Evolutionary conservation across 1,140 invertebrate species (phyloP).

Genomic region (Zaprionus vittiger): DNA sequence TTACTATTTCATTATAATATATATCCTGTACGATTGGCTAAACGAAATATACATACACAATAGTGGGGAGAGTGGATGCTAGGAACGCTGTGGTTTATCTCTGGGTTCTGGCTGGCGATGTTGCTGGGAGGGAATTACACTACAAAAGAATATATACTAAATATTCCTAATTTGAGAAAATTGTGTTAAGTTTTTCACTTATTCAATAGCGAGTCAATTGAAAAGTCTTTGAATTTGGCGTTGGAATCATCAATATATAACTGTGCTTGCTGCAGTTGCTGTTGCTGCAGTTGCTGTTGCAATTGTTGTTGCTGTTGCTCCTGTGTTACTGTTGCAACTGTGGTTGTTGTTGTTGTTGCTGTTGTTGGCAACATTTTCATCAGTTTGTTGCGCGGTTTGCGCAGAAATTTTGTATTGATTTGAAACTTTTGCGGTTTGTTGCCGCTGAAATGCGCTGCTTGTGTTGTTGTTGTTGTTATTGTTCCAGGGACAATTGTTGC

Average conservation of each 20-base stretch:
- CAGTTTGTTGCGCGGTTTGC: slow-evolving; percentile 78
- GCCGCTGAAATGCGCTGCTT: slow-evolving; percentile 18
- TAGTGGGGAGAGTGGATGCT: slow-evolving; percentile 33
- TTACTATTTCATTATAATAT: slow-evolving; percentile 42
- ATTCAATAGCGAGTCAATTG: slow-evolving; percentile 83
- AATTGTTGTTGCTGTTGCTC: slow-evolving; percentile 15
- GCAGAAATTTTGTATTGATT: slow-evolving; percentile 81
- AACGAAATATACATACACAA: slow-evolving; percentile 53
- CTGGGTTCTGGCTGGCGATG: slow-evolving; percentile 22
- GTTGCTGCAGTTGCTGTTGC: slow-evolving; percentile 24
- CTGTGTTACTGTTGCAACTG: slow-evolving; percentile 18
- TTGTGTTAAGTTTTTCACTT: slow-evolving; percentile 49
- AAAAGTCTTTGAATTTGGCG: slow-evolving; percentile 84
- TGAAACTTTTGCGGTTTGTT: slow-evolving; percentile 76
- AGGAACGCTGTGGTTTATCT: slow-evolving; percentile 62
- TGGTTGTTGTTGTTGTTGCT: slow-evolving; percentile 1
- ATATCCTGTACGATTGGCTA: slow-evolving; percentile 60
- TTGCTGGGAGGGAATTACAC: slow-evolving; percentile 50
- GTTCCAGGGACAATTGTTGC: background rate
- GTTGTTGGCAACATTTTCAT: slow-evolving; percentile 60
- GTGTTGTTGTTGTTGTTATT: slow-evolving; percentile 13
- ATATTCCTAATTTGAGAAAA: slow-evolving; percentile 51
- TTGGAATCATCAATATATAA: slow-evolving; percentile 76
- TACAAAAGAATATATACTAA: slow-evolving; percentile 43
- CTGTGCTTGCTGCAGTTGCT: slow-evolving; percentile 43